Evolutionary conservation across 2,797 vertebrate genomes (phyloP).

Genomic region (Lacerta viridis): DNA sequence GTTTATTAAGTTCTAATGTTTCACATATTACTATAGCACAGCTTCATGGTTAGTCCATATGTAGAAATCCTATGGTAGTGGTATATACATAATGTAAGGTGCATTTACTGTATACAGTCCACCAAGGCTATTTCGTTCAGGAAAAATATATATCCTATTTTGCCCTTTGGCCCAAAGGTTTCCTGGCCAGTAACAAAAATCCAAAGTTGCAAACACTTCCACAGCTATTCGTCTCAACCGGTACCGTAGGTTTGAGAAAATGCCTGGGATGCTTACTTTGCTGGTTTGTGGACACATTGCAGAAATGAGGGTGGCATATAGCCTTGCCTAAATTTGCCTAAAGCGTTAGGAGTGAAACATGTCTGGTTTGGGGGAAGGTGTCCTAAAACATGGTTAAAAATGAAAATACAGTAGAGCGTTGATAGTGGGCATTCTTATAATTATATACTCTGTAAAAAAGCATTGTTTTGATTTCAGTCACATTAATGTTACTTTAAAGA

Average conservation of each 20-base stretch:
- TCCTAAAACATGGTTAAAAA: not conserved
- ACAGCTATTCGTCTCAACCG: too few species aligned
- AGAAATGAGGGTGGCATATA: not conserved
- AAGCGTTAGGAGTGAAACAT: not conserved
- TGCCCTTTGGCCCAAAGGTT: too few species aligned
- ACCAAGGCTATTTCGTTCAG: not conserved
- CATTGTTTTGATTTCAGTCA: conserved; percentile 5
- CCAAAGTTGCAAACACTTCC: too few species aligned
- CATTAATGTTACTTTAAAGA: not conserved
- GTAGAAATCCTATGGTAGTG: not conserved
- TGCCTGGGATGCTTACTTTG: too few species aligned
- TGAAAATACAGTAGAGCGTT: not conserved
- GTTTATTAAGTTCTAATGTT: not conserved
- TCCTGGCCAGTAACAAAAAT: too few species aligned
- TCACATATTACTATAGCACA: not conserved
- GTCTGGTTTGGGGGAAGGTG: not conserved
- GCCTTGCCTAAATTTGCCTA: not conserved
- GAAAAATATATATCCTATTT: not conserved
- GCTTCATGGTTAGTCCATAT: not conserved
- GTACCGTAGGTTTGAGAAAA: too few species aligned
- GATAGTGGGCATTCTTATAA: not conserved
- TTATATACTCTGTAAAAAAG: not conserved
- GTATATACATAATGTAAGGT: not conserved
- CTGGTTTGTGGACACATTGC: too few species aligned
- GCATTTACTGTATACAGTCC: too few species aligned